Conservation (phyloP, 1,140 invertebrate genomes). For the Aleiodes sp. region DNA sequence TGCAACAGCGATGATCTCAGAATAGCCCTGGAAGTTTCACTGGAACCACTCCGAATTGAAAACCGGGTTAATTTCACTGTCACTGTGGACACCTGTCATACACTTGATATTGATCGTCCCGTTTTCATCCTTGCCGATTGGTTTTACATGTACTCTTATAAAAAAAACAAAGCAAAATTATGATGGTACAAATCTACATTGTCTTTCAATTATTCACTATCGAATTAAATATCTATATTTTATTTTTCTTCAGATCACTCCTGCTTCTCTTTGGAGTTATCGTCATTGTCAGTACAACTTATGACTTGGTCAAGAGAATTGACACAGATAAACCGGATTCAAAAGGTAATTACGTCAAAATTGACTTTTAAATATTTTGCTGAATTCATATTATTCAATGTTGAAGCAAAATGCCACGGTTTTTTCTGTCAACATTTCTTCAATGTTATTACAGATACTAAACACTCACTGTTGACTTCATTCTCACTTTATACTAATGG, state of each 20-base stretch:
- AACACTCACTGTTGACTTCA: slow-evolving; percentile 40
- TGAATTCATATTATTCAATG: no score
- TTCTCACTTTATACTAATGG: slow-evolving; percentile 67
- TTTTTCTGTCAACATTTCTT: not conserved
- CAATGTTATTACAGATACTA: slow-evolving; percentile 23
- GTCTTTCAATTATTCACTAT: not conserved
- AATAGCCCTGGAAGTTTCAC: slow-evolving; percentile 41
- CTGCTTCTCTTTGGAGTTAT: slow-evolving; percentile 41
- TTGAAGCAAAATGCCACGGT: slow-evolving; percentile 26
- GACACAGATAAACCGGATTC: slow-evolving; percentile 32
- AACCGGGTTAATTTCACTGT: slow-evolving; percentile 48
- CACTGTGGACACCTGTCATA: slow-evolving; percentile 43
- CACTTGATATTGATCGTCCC: slow-evolving; percentile 29
- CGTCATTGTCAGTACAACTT: slow-evolving; percentile 46
- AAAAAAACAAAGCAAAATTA: slow-evolving; percentile 13
- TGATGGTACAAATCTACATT: not conserved
- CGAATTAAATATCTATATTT: slow-evolving; percentile 19
- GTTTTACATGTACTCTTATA: slow-evolving; percentile 48
- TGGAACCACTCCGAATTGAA: slow-evolving; percentile 46
- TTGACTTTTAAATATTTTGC: no score
- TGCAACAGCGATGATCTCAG: slow-evolving; percentile 47
- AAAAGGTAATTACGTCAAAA: slow-evolving; percentile 41
- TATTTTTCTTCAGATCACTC: slow-evolving; percentile 37
- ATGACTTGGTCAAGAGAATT: slow-evolving; percentile 44
- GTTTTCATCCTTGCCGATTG: slow-evolving; percentile 45